Evolutionary conservation across 2,113 vertebrate species (phyloP).

Genomic region (Ursus arctos): DNA sequence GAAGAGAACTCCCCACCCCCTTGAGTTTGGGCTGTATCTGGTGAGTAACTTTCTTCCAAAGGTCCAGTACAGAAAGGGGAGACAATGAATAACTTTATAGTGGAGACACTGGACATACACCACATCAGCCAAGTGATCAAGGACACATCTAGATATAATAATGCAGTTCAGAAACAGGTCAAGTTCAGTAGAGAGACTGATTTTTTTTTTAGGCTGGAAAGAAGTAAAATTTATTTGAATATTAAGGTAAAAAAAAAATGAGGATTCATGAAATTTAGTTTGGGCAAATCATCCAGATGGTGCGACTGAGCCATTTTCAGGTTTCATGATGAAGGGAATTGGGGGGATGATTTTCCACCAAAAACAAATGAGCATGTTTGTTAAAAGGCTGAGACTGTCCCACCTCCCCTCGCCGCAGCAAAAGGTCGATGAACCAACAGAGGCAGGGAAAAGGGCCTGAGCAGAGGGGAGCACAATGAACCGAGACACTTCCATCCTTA

Average conservation of each 20-base stretch:
- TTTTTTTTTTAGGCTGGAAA: background rate
- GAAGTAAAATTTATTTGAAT: background rate
- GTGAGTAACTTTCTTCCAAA: background rate
- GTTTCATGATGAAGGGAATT: background rate
- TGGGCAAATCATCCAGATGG: background rate
- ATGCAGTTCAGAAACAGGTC: background rate
- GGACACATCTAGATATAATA: background rate
- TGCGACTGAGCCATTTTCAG: background rate
- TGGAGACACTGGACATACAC: background rate
- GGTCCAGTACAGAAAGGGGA: background rate
- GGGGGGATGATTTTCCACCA: background rate
- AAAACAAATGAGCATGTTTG: background rate
- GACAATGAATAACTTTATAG: background rate
- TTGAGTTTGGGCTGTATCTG: background rate
- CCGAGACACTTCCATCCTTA: background rate
- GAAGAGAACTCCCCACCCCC: background rate
- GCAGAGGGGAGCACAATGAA: background rate
- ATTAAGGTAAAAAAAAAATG: background rate
- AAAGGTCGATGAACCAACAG: background rate
- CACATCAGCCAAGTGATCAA: background rate
- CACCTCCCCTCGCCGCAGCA: background rate
- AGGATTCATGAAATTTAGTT: background rate
- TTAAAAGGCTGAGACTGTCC: background rate
- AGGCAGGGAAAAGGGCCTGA: background rate
- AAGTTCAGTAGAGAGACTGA: background rate